Conservation (phyloP, 2,888 invertebrate genomes). For the Auanema freiburgensis region DNA sequence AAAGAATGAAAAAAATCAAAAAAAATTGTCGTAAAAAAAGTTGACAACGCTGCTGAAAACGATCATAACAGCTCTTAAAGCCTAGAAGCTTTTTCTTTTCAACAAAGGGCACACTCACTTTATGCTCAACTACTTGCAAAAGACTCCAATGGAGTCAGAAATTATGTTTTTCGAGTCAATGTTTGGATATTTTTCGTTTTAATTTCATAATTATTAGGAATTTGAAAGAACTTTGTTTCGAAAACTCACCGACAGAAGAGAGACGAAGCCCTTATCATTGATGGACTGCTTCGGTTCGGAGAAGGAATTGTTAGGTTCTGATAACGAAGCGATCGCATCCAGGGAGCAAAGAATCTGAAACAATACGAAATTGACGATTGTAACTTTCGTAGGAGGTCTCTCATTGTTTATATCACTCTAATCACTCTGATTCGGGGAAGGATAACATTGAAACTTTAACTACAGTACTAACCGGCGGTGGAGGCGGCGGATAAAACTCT, state of each 20-base stretch:
- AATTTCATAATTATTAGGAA: not conserved
- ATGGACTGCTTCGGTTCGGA: not conserved
- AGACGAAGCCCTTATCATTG: slow-evolving; percentile 21
- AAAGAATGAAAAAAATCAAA: no score
- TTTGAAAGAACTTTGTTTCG: not conserved
- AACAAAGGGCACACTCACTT: no score
- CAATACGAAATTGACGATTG: not conserved
- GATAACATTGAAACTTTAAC: slow-evolving; percentile 3
- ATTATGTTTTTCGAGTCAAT: no score
- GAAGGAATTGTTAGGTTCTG: slow-evolving; percentile 8
- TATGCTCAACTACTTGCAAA: no score
- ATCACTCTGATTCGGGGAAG: no score
- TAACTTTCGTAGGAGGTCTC: slow-evolving; percentile 1
- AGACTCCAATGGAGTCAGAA: no score
- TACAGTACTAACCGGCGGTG: slow-evolving; percentile 10
- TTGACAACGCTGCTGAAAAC: no score
- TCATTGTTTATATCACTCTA: no score
- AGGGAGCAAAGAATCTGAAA: slow-evolving; percentile 46
- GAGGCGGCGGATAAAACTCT: slow-evolving; percentile 6
- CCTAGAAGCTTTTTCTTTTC: no score
- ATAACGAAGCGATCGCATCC: slow-evolving; percentile 38
- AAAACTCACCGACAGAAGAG: slow-evolving; percentile 30
- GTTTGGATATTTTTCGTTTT: no score
- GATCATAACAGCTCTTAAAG: no score
- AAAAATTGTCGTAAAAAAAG: no score